A percentile compares a stretch with the other conserved stretches of the same genome.
Conservation (phyloP, 2,113 vertebrate species). For the Galbula dea region DNA sequence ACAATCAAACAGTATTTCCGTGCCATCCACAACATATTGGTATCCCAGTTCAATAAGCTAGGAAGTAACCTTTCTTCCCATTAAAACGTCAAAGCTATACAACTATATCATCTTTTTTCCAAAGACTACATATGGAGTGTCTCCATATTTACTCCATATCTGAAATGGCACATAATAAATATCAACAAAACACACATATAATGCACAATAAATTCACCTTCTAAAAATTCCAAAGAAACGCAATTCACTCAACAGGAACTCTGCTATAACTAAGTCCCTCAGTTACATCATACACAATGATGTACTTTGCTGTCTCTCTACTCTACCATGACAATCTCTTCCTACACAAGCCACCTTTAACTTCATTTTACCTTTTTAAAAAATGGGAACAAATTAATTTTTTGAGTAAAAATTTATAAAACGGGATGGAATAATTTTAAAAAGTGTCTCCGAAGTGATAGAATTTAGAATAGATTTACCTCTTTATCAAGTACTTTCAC, state of each 20-base stretch:
- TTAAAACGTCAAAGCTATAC: not conserved
- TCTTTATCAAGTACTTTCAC: not conserved
- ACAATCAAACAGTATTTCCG: not conserved
- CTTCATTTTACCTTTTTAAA: not conserved
- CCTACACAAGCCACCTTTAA: not conserved
- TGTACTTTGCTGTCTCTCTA: not conserved
- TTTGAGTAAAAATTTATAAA: not conserved
- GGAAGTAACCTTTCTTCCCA: not conserved
- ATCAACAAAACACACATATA: not conserved
- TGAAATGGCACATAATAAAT: not conserved
- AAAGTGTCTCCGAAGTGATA: not conserved
- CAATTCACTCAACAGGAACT: not conserved
- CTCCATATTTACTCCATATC: not conserved
- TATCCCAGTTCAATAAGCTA: not conserved
- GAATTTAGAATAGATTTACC: not conserved
- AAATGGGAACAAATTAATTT: not conserved
- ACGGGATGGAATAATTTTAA: not conserved
- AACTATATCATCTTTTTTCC: not conserved
- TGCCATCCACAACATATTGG: not conserved
- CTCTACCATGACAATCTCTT: not conserved
- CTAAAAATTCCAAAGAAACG: not conserved
- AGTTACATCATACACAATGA: not conserved
- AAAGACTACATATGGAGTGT: not conserved
- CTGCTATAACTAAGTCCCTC: not conserved
- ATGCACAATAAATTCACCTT: not conserved